Percentiles rank a stretch among this genome's conserved stretches.
phyloP scores from a whole-genome alignment of 2,888 invertebrate genomes.

The Homarus gammarus region DNA sequence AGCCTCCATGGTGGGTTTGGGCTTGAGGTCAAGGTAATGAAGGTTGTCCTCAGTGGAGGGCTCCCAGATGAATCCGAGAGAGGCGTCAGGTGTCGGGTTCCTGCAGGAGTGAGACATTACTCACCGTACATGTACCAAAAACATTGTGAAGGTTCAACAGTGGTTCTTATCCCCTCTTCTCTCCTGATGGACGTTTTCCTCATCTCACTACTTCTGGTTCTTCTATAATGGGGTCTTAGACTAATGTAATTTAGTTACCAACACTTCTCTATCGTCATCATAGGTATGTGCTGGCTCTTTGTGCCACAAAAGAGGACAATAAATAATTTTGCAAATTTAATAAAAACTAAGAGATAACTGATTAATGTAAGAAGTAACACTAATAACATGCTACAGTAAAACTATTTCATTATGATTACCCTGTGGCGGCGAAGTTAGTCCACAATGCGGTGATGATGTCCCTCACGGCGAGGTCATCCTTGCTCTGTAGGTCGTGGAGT shows the following conservation, averaged over 20 bases:
- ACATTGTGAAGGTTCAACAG: too few relatives aligned
- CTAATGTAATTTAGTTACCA: background rate
- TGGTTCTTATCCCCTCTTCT: too few relatives aligned
- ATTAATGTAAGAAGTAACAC: background rate
- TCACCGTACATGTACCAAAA: too few relatives aligned
- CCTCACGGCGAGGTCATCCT: slow-evolving; percentile 34
- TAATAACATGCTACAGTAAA: background rate
- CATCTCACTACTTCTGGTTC: too few relatives aligned
- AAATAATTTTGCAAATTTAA: background rate
- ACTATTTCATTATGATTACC: slow-evolving; percentile 27
- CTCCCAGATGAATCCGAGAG: slow-evolving; percentile 57
- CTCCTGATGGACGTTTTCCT: too few relatives aligned
- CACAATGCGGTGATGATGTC: slow-evolving; percentile 41
- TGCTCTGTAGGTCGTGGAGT: slow-evolving; percentile 15
- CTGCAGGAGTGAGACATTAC: too few relatives aligned
- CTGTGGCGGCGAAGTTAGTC: slow-evolving; percentile 56
- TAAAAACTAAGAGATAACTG: background rate
- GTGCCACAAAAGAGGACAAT: too few relatives aligned
- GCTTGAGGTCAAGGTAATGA: slow-evolving; percentile 38
- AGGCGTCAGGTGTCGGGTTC: slow-evolving; percentile 54
- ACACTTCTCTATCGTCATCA: background rate
- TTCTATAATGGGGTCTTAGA: too few relatives aligned
- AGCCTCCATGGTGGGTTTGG: slow-evolving; percentile 34
- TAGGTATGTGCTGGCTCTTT: too few relatives aligned
- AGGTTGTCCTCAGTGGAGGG: slow-evolving; percentile 23